These are phyloP conservation scores for Andricus quercusramuli DNA, from an alignment of 2,888 invertebrate species.

Conservation along the genomic window DNA sequence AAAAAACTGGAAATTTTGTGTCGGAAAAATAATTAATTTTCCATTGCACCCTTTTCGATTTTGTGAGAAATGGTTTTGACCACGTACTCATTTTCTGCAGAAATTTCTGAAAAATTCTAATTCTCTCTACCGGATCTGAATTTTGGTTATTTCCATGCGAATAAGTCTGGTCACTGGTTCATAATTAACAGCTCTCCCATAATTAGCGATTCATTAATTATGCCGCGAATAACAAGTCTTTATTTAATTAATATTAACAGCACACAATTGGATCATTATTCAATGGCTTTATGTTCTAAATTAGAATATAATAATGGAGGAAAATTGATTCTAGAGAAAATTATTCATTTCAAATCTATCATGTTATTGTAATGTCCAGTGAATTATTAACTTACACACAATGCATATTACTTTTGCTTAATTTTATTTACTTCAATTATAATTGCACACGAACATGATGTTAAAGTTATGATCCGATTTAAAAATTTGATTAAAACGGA, in stretches of 20 bases:
- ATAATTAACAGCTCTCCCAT: neutral
- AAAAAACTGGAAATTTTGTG: no score
- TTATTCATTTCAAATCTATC: neutral
- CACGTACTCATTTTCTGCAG: no score
- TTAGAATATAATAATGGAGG: neutral
- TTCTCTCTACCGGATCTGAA: no score
- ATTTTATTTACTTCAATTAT: neutral
- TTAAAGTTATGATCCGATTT: neutral
- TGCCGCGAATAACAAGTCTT: constrained; percentile 1
- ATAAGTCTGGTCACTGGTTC: neutral
- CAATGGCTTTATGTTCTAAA: neutral
- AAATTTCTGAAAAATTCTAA: no score
- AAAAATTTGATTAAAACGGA: neutral
- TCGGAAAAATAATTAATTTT: no score
- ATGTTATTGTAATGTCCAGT: neutral
- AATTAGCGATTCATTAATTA: constrained; percentile 6
- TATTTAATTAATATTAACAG: constrained; percentile 9
- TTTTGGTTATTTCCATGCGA: neutral
- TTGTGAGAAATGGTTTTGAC: no score
- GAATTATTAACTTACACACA: neutral
- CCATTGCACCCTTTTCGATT: no score
- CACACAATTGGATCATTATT: constrained; percentile 19
- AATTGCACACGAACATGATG: no score
- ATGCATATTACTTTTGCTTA: neutral
- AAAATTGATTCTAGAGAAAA: constrained; percentile 6